Conservation (phyloP, 2,113 vertebrate species). For the Falcunculus frontatus region DNA sequence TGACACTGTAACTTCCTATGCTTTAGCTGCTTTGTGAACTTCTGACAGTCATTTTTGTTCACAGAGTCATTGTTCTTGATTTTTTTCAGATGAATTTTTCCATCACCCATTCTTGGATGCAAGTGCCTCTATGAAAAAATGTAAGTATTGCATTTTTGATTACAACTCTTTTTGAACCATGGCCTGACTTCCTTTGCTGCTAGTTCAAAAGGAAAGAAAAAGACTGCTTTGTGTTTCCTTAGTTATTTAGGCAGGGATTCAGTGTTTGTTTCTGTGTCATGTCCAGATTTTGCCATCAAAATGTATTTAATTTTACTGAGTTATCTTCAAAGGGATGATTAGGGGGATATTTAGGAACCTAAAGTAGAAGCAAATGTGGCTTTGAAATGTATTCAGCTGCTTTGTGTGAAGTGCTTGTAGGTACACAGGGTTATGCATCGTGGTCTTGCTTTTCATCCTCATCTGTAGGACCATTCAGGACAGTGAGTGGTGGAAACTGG, state of each 20-base stretch:
- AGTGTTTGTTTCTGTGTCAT: not conserved
- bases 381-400: not conserved
- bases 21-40: not conserved
- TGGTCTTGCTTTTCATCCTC: not conserved
- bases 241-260: not conserved
- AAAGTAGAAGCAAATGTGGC: not conserved
- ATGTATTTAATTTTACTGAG: not conserved
- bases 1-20: not conserved
- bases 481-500: not conserved
- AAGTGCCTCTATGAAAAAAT: constrained; percentile 85
- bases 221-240: not conserved
- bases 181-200: not conserved
- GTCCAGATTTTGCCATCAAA: not conserved
- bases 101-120: constrained; percentile 89
- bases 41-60: not conserved
- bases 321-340: not conserved
- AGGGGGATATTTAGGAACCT: not conserved
- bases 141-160: constrained; percentile 72
- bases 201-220: not conserved
- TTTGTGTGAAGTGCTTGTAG: not conserved
- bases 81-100: constrained; percentile 88
- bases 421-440: not conserved
- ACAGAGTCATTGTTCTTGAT: not conserved
- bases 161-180: not conserved
- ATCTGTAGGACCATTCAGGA: not conserved